These are phyloP conservation scores for Xenentodon cancila DNA, from an alignment of 2,797 vertebrate species.

Conservation along the genomic window DNA sequence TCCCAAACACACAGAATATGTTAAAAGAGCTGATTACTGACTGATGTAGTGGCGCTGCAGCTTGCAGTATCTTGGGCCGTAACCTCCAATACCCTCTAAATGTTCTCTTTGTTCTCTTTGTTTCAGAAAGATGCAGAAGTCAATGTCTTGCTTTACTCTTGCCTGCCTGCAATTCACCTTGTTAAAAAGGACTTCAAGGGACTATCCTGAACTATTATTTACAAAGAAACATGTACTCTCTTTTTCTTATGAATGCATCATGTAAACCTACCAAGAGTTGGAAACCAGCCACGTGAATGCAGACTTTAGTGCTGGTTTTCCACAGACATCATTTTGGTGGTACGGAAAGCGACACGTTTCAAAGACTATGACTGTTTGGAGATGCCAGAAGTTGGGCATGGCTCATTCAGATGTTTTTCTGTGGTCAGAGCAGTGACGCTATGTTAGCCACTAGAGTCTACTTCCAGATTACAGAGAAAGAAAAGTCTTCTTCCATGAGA, in stretches of 20 bases:
- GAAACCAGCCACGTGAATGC: constrained; percentile 7
- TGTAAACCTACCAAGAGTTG: constrained; percentile 4
- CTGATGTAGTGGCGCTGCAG: constrained; percentile 60
- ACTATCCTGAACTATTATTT: constrained; percentile 57
- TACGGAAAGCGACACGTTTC: constrained; percentile 47
- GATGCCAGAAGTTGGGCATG: constrained; percentile 52
- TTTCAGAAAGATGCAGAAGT: constrained; percentile 66
- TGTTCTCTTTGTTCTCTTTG: constrained; percentile 73
- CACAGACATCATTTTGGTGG: constrained; percentile 20
- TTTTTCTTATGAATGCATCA: constrained; percentile 10
- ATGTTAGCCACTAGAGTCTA: constrained; percentile 45
- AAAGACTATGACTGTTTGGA: constrained; percentile 34
- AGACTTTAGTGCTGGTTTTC: constrained; percentile 15
- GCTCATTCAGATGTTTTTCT: constrained; percentile 66
- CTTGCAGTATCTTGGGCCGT: constrained; percentile 41
- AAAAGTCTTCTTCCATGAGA: constrained; percentile 46
- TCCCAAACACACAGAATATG: constrained; percentile 21
- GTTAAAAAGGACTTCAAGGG: constrained; percentile 70
- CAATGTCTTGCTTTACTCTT: constrained; percentile 58
- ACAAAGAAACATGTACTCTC: constrained; percentile 32
- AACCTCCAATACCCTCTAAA: constrained; percentile 59
- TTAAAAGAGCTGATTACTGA: constrained; percentile 61
- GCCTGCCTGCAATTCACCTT: constrained; percentile 42
- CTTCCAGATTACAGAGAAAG: constrained; percentile 56
- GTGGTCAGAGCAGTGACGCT: constrained; percentile 65